Evolutionary conservation across 2,113 vertebrate genomes (phyloP).

Genomic region (Odobenus rosmarus): DNA sequence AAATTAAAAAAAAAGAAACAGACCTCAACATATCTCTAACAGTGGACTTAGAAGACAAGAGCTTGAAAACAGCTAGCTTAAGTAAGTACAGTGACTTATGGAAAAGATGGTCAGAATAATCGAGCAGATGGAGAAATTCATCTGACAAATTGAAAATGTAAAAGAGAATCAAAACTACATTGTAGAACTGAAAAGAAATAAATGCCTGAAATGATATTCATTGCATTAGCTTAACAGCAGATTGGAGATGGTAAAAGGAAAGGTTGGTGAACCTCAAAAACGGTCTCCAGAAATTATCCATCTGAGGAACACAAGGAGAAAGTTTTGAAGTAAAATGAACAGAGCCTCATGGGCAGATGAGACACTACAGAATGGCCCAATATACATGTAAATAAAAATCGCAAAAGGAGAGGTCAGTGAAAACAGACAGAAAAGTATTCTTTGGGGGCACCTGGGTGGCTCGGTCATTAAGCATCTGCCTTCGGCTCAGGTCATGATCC

Average conservation of each 20-base stretch:
- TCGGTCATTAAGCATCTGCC: too few relatives aligned
- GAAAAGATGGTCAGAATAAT: not conserved
- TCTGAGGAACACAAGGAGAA: not conserved
- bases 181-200: not conserved
- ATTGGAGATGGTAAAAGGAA: not conserved
- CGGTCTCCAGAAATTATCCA: not conserved
- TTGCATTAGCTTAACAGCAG: not conserved
- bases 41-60: not conserved
- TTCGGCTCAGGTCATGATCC: too few relatives aligned
- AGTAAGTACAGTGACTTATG: not conserved
- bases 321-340: not conserved
- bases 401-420: not conserved
- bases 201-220: not conserved
- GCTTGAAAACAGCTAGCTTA: not conserved
- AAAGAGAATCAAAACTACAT: not conserved
- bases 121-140: not conserved
- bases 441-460: too few relatives aligned
- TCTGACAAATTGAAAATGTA: not conserved
- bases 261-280: not conserved
- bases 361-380: not conserved
- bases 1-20: not conserved
- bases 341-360: not conserved
- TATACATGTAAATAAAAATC: not conserved
- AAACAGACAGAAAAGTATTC: not conserved
- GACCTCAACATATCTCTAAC: not conserved